Conservation (phyloP, 2,888 invertebrate genomes). For the Dione juno region DNA sequence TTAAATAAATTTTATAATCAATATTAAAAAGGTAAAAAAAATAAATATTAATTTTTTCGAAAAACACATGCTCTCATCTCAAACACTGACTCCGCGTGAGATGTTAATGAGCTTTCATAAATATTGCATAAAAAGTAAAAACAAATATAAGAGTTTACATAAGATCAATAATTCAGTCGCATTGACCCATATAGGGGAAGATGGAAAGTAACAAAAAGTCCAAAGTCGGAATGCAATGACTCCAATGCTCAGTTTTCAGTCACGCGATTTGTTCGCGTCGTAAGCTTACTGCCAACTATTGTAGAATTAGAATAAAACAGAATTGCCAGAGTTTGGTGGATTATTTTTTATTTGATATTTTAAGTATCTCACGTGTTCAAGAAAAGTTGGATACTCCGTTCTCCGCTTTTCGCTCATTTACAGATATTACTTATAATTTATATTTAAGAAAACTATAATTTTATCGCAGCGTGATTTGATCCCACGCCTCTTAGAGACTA, state of each 20-base stretch:
- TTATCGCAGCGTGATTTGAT: too few relatives aligned
- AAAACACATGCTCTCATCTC: too few relatives aligned
- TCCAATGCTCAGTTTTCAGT: constrained; percentile 69
- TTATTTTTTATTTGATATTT: neutral
- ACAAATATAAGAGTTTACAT: constrained; percentile 24
- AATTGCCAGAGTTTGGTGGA: constrained; percentile 46
- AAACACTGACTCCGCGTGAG: too few relatives aligned
- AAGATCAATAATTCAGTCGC: constrained; percentile 63
- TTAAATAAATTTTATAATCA: constrained; percentile 12
- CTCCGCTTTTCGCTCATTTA: neutral
- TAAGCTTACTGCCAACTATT: constrained; percentile 72
- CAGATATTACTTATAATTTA: neutral
- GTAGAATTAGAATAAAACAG: constrained; percentile 52
- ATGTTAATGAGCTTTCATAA: neutral
- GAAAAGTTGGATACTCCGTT: neutral
- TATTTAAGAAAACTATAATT: too few relatives aligned
- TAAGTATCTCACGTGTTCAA: neutral
- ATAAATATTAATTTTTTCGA: too few relatives aligned
- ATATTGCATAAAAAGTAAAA: neutral
- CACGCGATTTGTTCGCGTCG: constrained; percentile 77
- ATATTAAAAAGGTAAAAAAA: neutral
- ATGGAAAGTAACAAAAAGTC: constrained; percentile 52
- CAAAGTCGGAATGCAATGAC: constrained; percentile 74
- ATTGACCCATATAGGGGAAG: constrained; percentile 71
- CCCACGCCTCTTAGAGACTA: too few relatives aligned